phyloP scores from a whole-genome alignment of 2,113 vertebrate species.

The Rhipidura dahli region DNA sequence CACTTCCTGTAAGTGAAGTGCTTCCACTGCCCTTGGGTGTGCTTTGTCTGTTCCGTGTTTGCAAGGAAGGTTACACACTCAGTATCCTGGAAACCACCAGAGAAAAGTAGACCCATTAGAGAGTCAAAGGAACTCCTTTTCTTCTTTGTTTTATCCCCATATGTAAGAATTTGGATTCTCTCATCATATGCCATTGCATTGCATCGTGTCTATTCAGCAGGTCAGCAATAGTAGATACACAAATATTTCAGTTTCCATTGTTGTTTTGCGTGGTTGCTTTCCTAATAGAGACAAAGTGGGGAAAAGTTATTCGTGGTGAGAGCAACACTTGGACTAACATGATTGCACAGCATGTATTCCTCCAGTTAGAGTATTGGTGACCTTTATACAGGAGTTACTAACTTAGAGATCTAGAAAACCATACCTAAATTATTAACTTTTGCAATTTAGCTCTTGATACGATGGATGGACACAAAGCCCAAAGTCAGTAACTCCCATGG shows the following conservation, averaged over 20 bases:
- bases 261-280: not conserved
- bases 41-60: fast-evolving
- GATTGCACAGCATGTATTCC: not conserved
- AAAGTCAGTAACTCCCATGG: conserved; percentile 81
- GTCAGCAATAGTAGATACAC: not conserved
- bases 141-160: not conserved
- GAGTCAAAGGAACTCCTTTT: not conserved
- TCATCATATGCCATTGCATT: not conserved
- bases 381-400: not conserved
- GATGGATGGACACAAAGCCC: conserved; percentile 71
- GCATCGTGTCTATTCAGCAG: not conserved
- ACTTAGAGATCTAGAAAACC: conserved; percentile 4
- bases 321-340: not conserved
- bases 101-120: not conserved
- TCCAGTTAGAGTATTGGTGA: not conserved
- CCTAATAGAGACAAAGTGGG: not conserved
- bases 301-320: not conserved
- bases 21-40: not conserved
- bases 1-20: not conserved
- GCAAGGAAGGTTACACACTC: not conserved
- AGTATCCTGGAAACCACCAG: not conserved
- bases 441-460: conserved; percentile 60
- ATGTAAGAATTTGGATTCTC: not conserved
- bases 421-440: conserved; percentile 53
- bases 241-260: not conserved